These are phyloP conservation scores for Stratiolaelaps scimitus DNA, from an alignment of 1,140 invertebrate genomes.

Conservation along the genomic window DNA sequence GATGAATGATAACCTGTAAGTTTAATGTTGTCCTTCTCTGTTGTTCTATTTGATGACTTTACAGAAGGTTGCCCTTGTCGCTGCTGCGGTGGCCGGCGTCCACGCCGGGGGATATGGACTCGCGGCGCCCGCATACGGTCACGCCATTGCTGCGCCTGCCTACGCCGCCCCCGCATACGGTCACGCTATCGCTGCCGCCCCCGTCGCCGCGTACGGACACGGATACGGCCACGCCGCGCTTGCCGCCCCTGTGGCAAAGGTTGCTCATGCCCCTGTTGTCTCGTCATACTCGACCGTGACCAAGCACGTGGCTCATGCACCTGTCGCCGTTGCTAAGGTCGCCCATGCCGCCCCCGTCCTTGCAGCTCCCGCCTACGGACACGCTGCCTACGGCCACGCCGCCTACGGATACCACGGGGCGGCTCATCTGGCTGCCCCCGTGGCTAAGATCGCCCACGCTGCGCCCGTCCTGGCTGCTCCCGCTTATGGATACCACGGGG, in stretches of 20 bases:
- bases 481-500: too few species aligned
- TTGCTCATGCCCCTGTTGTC: constrained; percentile 6
- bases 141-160: background rate
- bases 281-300: constrained; percentile 19
- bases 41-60: background rate
- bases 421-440: too few species aligned
- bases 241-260: constrained; percentile 10
- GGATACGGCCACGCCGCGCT: background rate
- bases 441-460: too few species aligned
- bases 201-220: background rate
- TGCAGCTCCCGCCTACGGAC: constrained; percentile 1
- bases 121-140: background rate
- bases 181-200: background rate
- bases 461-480: too few species aligned
- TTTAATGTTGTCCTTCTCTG: too few species aligned
- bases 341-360: background rate
- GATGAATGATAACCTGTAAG: too few species aligned
- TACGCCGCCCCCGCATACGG: background rate
- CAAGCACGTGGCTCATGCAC: constrained; percentile 22
- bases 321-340: background rate
- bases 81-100: background rate
- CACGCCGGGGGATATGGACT: background rate
- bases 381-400: background rate
- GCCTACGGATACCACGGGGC: too few species aligned
- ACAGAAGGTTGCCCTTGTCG: background rate